phyloP scores from a whole-genome alignment of 2,797 vertebrate genomes.

The Coregonus sp. region DNA sequence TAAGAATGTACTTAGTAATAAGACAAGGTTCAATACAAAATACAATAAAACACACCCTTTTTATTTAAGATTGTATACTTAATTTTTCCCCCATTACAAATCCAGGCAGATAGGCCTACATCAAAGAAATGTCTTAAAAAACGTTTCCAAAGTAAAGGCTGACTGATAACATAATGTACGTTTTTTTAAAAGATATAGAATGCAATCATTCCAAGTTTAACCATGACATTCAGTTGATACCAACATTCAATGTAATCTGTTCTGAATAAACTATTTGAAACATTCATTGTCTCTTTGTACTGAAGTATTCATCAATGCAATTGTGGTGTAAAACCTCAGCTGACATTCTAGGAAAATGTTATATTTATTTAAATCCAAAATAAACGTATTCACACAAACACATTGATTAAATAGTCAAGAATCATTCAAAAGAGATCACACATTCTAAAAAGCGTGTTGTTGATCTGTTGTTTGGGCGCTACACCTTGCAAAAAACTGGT shows the following conservation, averaged over 20 bases:
- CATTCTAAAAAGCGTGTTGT: constrained; percentile 37
- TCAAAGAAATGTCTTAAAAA: background rate
- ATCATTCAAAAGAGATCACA: constrained; percentile 31
- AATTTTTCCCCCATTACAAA: background rate
- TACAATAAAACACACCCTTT: background rate
- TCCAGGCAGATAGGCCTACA: background rate
- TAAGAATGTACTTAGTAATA: constrained; percentile 10
- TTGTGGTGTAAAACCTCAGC: constrained; percentile 24
- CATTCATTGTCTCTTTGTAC: constrained; percentile 19
- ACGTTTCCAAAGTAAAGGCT: background rate
- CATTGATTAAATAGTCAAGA: constrained; percentile 76
- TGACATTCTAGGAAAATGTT: constrained; percentile 66
- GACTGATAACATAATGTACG: background rate
- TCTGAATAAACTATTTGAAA: constrained; percentile 5
- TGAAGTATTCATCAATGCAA: constrained; percentile 20
- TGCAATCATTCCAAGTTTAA: background rate
- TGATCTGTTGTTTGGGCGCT: constrained; percentile 10
- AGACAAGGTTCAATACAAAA: constrained; percentile 20
- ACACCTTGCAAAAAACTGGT: constrained; percentile 22
- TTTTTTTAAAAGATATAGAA: background rate
- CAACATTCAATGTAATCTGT: constrained; percentile 18
- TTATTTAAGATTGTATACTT: background rate
- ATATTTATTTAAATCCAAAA: constrained; percentile 78
- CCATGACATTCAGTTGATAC: background rate
- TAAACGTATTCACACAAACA: constrained; percentile 81